phyloP scores from a whole-genome alignment of 2,888 invertebrate genomes.

The Clostera curtula region DNA sequence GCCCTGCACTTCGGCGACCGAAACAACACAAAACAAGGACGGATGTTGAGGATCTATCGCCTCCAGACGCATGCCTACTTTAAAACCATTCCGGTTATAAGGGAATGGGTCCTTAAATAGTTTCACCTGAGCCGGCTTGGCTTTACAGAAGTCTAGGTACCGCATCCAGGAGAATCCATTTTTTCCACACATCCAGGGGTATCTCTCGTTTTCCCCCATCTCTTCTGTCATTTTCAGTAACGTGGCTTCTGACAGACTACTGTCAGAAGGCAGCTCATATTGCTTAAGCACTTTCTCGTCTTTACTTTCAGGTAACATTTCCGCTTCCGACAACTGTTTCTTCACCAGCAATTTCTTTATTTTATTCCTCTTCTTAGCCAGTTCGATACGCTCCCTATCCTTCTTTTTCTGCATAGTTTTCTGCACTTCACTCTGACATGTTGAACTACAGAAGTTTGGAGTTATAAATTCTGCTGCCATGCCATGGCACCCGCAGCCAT shows the following conservation, averaged over 20 bases:
- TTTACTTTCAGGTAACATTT: constrained; percentile 33
- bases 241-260: constrained; percentile 33
- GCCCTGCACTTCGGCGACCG: constrained; percentile 87
- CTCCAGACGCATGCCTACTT: constrained; percentile 92
- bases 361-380: constrained; percentile 56
- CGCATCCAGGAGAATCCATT: constrained; percentile 86
- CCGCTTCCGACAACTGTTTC: constrained; percentile 51
- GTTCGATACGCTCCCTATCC: constrained; percentile 50
- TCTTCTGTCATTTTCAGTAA: constrained; percentile 48
- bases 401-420: constrained; percentile 53
- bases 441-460: constrained; percentile 82
- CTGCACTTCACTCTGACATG: constrained; percentile 76
- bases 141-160: constrained; percentile 82
- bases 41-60: constrained; percentile 96
- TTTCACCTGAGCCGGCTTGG: constrained; percentile 83
- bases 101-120: constrained; percentile 88
- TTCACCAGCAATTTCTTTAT: constrained; percentile 58
- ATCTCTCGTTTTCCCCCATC: constrained; percentile 60
- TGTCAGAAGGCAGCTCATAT: constrained; percentile 37
- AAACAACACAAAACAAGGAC: constrained; percentile 90
- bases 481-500: constrained; percentile 90
- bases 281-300: constrained; percentile 41
- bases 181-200: constrained; percentile 82
- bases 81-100: constrained; percentile 82
- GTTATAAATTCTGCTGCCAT: constrained; percentile 88